Base-by-base conservation (phyloP, 2,888 invertebrate genomes). In the Amphipoea lucens region DNA sequence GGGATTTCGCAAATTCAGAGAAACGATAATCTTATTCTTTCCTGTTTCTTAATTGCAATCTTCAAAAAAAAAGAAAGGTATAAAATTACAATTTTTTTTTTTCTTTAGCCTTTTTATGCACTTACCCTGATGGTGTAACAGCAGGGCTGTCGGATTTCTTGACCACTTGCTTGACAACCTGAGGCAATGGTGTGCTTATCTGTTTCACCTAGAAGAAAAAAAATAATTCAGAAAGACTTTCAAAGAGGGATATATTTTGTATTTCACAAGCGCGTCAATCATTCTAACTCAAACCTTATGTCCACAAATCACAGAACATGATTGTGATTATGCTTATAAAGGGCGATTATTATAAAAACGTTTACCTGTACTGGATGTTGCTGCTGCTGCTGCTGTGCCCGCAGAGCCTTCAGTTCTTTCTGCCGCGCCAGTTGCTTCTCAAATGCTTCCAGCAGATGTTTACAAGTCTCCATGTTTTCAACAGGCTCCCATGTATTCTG, bases 401-500 rank as follows among this genome's bases (percentile, higher is more conserved):
- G 91, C 29, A 97, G 92, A 6, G 98, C 98, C 87, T 98, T 97
- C n/a, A 97, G 96, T 87, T 98, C 98, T 91, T 98, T 98, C 92
- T 98, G 98, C 6, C 98, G 97, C 1, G 98, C 98, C 71, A 98
- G 95, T 91, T 98, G 98, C 89, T 98, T 98, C 93, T 99, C 98
- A 90, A 98, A 99, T 69, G 98, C 98, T 83, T 98, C 98, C 75
- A 98, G 94, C 79, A 98, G 95, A 90, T 98, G 97, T 91, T 98
- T 98, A 91, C 98, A 98, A 2, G 98, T 98, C 81, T 98, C 97
- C 92, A 98, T 97, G 92, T 98, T 98, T 76, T 98, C 97, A 48
- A 98, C 97, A 0, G 98, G 98, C 93, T 99, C 98, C 98, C 98
- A 99, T 9, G 98, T 98, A 92, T 98, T 98, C 89, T 98, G 98